Conservation (phyloP, 2,888 invertebrate genomes). For the Agonopterix alstromeriana region DNA sequence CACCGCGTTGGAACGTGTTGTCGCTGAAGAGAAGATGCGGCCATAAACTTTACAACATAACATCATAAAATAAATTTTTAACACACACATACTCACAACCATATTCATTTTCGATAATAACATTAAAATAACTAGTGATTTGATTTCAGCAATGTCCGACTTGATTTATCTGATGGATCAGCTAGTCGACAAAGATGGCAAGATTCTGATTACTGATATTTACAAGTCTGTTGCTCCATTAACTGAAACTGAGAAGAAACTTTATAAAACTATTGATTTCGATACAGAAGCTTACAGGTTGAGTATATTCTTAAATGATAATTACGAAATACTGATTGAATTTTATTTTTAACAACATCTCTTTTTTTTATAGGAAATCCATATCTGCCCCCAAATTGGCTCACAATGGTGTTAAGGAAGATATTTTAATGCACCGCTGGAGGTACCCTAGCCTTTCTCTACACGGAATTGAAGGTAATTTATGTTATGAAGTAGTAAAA, state of each 20-base stretch:
- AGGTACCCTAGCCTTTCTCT: slow-evolving; percentile 94
- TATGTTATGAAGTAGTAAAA: no score
- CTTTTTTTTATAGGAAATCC: slow-evolving; percentile 58
- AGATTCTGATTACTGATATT: slow-evolving; percentile 89
- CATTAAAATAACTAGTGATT: neutral
- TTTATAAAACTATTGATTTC: slow-evolving; percentile 91
- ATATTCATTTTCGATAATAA: no score
- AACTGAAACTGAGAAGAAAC: slow-evolving; percentile 80
- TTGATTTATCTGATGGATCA: slow-evolving; percentile 90
- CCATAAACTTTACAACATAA: no score
- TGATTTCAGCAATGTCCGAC: slow-evolving; percentile 87
- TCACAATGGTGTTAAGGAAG: slow-evolving; percentile 87
- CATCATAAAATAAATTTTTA: no score
- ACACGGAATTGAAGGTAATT: slow-evolving; percentile 92
- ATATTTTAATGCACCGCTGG: slow-evolving; percentile 96
- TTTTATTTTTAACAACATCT: neutral
- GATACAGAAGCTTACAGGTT: slow-evolving; percentile 87
- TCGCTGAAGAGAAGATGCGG: no score
- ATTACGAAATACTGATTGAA: no score
- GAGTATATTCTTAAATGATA: no score
- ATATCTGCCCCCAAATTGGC: slow-evolving; percentile 83
- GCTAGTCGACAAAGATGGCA: slow-evolving; percentile 90
- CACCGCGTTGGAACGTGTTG: no score
- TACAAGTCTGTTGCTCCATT: slow-evolving; percentile 88
- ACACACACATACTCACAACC: no score